These are phyloP conservation scores for Tipula helvola DNA, from an alignment of 2,888 invertebrate species.

Conservation along the genomic window DNA sequence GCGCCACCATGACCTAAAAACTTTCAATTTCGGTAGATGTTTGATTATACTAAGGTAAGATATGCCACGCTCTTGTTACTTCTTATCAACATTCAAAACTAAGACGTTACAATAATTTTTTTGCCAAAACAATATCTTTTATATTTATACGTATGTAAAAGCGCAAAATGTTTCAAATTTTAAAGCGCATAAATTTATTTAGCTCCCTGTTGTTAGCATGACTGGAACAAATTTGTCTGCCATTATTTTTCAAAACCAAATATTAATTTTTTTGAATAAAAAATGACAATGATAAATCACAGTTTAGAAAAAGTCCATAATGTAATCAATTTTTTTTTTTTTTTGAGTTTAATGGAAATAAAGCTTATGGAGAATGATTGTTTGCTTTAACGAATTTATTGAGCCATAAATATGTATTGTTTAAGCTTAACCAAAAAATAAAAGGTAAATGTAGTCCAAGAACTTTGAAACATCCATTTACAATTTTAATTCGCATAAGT, in stretches of 20 bases:
- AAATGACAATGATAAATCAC: slow-evolving; percentile 4
- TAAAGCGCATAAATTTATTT: neutral
- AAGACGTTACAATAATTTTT: no score
- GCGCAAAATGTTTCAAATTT: neutral
- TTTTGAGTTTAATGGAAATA: neutral
- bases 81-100: no score
- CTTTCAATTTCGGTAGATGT: no score
- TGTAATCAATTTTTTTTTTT: neutral
- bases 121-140: no score
- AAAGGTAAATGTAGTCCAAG: neutral
- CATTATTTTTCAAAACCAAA: neutral
- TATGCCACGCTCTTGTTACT: no score
- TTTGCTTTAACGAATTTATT: neutral
- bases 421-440: neutral
- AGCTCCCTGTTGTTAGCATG: neutral
- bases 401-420: neutral
- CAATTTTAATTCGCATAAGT: no score
- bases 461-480: no score
- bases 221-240: neutral
- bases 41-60: no score
- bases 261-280: neutral
- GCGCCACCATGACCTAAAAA: no score
- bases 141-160: neutral
- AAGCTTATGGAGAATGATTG: neutral
- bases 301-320: neutral